A percentile compares a stretch with the other conserved stretches of the same genome.
Evolutionary conservation across 2,888 invertebrate species (phyloP).

Genomic region (Apomyelois bistriatella): DNA sequence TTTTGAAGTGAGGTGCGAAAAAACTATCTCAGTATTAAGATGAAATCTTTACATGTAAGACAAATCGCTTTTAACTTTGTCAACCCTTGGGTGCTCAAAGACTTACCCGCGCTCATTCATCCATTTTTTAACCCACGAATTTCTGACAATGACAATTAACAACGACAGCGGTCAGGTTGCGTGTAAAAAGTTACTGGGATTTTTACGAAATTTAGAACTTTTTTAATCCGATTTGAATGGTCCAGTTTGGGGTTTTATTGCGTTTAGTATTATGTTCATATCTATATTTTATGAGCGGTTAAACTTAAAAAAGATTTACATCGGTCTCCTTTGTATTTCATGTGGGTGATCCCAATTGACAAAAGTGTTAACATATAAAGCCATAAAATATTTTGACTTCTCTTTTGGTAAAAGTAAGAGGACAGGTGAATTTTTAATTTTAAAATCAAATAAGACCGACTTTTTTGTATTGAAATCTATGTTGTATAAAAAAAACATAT

Average conservation of each 20-base stretch:
- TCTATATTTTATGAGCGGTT: conserved; percentile 66
- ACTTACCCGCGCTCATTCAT: conserved; percentile 57
- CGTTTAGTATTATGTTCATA: conserved; percentile 65
- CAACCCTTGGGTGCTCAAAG: conserved; percentile 63
- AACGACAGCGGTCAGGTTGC: conserved; percentile 72
- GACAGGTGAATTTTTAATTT: conserved; percentile 39
- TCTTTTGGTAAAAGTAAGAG: conserved; percentile 54
- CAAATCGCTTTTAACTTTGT: conserved; percentile 70
- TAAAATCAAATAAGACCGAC: conserved; percentile 19
- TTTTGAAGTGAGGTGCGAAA: conserved; percentile 62
- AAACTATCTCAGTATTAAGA: conserved; percentile 59
- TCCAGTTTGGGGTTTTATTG: conserved; percentile 57
- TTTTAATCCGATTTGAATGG: conserved; percentile 47
- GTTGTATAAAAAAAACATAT: no score
- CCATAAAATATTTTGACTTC: conserved; percentile 79
- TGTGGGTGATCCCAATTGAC: conserved; percentile 69
- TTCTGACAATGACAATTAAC: conserved; percentile 52
- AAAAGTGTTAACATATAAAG: conserved; percentile 73
- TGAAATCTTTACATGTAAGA: conserved; percentile 67
- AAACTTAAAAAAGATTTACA: conserved; percentile 65
- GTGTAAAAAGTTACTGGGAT: conserved; percentile 49
- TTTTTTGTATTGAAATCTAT: no score
- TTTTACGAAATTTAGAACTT: conserved; percentile 49
- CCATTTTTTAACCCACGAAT: conserved; percentile 59
- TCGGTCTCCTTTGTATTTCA: conserved; percentile 61